Evolutionary conservation across 1,140 invertebrate species (phyloP).

Genomic region (Araneus ventricosus): DNA sequence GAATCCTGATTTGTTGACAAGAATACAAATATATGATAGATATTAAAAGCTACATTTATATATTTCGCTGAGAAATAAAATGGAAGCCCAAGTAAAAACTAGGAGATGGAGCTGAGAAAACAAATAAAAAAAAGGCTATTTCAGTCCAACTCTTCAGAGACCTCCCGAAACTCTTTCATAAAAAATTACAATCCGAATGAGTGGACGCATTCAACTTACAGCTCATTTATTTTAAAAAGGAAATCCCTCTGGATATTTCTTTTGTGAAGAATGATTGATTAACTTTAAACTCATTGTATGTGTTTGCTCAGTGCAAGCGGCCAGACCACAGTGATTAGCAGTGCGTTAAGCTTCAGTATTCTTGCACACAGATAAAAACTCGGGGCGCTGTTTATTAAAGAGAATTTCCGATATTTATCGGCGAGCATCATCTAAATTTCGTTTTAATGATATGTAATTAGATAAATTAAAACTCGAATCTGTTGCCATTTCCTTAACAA

Average conservation of each 20-base stretch:
- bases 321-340: neutral
- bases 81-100: no score
- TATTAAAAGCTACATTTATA: no score
- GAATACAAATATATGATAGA: no score
- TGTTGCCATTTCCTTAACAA: neutral
- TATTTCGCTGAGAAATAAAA: no score
- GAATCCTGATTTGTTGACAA: no score
- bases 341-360: neutral
- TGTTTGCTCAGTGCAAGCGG: neutral
- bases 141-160: neutral
- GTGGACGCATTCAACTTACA: neutral
- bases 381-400: neutral
- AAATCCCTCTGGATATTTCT: neutral
- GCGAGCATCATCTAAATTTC: neutral
- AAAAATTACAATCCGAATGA: neutral
- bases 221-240: neutral
- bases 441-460: conserved; percentile 17
- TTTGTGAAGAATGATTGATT: neutral
- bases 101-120: neutral
- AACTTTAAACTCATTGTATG: neutral
- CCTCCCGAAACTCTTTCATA: neutral
- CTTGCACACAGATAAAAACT: neutral
- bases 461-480: conserved; percentile 5
- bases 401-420: neutral
- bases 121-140: neutral